Evolutionary conservation across 2,888 invertebrate species (phyloP).

Genomic region (Mamestra brassicae): DNA sequence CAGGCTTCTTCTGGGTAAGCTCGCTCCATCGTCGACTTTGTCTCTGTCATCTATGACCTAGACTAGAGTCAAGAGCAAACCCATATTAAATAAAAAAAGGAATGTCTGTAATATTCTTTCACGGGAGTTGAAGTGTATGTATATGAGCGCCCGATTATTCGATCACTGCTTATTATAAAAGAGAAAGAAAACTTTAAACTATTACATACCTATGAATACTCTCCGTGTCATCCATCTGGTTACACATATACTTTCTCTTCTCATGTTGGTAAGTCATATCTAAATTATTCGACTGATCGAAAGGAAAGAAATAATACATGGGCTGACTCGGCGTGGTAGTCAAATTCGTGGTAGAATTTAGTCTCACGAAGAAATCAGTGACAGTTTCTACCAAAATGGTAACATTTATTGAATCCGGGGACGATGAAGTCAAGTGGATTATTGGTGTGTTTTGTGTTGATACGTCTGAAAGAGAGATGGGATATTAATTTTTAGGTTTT

Average conservation of each 20-base stretch:
- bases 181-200: not conserved
- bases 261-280: slow-evolving; percentile 76
- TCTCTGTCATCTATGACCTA: too few species aligned
- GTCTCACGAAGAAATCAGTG: slow-evolving; percentile 90
- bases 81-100: too few species aligned
- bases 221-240: slow-evolving; percentile 78
- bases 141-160: too few species aligned
- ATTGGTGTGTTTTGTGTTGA: slow-evolving; percentile 89
- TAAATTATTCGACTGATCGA: slow-evolving; percentile 79
- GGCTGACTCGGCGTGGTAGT: slow-evolving; percentile 87
- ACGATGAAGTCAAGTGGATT: slow-evolving; percentile 93
- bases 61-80: too few species aligned
- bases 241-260: slow-evolving; percentile 90
- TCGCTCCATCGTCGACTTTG: too few species aligned
- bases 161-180: not conserved
- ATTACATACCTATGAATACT: slow-evolving; percentile 47
- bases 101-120: too few species aligned
- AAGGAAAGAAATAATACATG: slow-evolving; percentile 90
- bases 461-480: slow-evolving; percentile 76
- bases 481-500: slow-evolving; percentile 4
- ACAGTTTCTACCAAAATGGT: slow-evolving; percentile 91
- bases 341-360: slow-evolving; percentile 83
- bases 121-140: too few species aligned
- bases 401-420: slow-evolving; percentile 90
- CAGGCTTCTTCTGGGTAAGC: too few species aligned